Base-by-base conservation (phyloP, 2,888 invertebrate species). In the Metopia argyrocephala region DNA sequence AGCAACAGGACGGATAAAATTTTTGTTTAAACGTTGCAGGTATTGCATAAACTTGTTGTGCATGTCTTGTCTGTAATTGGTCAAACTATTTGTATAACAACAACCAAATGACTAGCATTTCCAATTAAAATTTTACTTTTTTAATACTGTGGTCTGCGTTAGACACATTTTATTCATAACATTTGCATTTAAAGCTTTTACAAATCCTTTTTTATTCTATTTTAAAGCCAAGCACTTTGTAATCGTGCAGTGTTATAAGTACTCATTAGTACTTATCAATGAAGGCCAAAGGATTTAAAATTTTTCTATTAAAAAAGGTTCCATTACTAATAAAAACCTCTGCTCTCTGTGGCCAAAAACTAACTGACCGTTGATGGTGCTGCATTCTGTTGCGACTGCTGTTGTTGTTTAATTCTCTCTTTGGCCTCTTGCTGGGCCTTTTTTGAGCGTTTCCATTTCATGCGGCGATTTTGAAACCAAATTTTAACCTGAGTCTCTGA, bases 401-500 rank as follows among this genome's bases (percentile, higher is more conserved):
- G 86, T 56, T 88, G 87, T 27, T 89, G 87, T 74, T 90, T 90
- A 46, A 90, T 88, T 45, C 90, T 85, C 78, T 90, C 90, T 91
- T 95, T 95, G 28, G 96, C 94, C 91, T 97, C 97, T 84, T 96
- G 96, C 89, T 97, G 97, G 0, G 97, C 97, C 87, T 98, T 98
- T 93, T 98, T 98, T 83, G 97, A 98, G 12, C 99, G 92, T 90
- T 99, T 99, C 98, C 98, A 98, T 90, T 98, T 98, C 98, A 98
- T 98, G 86, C 98, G 94, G 64, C 98, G 93, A 90, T 98, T 98
- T 93, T 99, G 98, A 91, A 99, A 99, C 98, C 98, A 98, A 86
- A 98, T 98, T 93, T 98, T 98, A 82, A 98, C 98, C 96, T 98
- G 93, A 5, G 99, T 99, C 92, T 99, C 99, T 0, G 98, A 98